Percentiles rank a stretch among this genome's conserved stretches.
These are phyloP conservation scores for Etheostoma spectabile DNA, from an alignment of 2,113 vertebrate species.

Conservation along the genomic window DNA sequence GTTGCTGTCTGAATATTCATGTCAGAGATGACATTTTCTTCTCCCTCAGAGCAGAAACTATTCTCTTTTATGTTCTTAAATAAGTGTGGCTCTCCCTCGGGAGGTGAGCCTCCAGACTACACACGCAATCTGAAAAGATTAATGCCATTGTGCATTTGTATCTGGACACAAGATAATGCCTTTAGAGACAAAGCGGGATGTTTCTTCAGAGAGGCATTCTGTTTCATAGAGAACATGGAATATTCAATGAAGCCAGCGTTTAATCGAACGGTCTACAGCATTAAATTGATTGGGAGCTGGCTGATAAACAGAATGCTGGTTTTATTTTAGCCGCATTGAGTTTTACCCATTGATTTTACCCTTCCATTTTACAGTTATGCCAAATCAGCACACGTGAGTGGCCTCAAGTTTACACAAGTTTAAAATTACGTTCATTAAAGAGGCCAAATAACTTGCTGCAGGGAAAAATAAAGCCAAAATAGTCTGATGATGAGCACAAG, in stretches of 20 bases:
- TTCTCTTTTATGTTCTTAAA: conserved; percentile 51
- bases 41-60: conserved; percentile 33
- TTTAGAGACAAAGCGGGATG: conserved; percentile 27
- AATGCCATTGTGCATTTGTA: conserved; percentile 23
- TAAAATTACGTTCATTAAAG: conserved; percentile 16
- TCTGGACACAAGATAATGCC: conserved; percentile 36
- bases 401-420: conserved; percentile 1
- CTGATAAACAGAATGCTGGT: conserved; percentile 25
- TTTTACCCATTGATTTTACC: conserved; percentile 44
- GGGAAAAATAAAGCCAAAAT: conserved; percentile 23
- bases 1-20: conserved; percentile 39
- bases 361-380: background rate
- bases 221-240: conserved; percentile 40
- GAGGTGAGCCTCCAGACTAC: conserved; percentile 40
- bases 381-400: background rate
- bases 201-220: conserved; percentile 37
- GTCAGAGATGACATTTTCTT: conserved; percentile 25
- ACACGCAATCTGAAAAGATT: conserved; percentile 39
- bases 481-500: conserved; percentile 1
- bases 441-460: conserved; percentile 10
- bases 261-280: conserved; percentile 22
- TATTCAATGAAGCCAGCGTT: conserved; percentile 38
- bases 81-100: conserved; percentile 29
- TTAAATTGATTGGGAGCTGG: conserved; percentile 36
- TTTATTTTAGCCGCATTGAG: conserved; percentile 25